phyloP scores from a whole-genome alignment of 2,888 invertebrate species.

The Tenthredo livida region DNA sequence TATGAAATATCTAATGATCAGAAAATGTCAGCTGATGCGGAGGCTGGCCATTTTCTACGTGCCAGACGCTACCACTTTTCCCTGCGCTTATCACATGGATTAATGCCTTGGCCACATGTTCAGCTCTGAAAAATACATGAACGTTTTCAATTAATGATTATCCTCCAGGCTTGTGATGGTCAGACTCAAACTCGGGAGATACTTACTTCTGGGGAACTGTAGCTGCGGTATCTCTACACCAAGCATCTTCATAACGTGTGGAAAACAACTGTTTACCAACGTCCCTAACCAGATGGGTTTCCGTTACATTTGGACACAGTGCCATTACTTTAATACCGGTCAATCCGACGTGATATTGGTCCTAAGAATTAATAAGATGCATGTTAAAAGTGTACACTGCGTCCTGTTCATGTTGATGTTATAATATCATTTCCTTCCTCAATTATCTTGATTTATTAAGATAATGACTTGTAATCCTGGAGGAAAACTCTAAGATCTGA shows the following conservation, averaged over 20 bases:
- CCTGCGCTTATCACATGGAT: conserved; percentile 84
- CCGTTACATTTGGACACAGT: conserved; percentile 86
- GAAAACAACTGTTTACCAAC: conserved; percentile 86
- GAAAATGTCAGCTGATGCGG: conserved; percentile 80
- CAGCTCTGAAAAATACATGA: conserved; percentile 81
- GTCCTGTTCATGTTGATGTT: neutral
- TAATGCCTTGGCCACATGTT: conserved; percentile 85
- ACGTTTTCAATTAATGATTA: neutral
- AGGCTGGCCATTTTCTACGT: conserved; percentile 85
- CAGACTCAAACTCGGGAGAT: neutral
- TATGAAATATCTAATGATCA: conserved; percentile 65
- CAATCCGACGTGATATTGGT: conserved; percentile 86
- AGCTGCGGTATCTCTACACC: conserved; percentile 85
- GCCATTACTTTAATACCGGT: conserved; percentile 87
- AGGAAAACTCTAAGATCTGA: neutral
- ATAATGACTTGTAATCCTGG: neutral
- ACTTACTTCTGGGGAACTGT: conserved; percentile 83
- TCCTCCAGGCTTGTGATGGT: neutral
- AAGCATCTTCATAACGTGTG: conserved; percentile 86
- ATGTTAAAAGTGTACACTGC: neutral
- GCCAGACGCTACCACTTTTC: conserved; percentile 87
- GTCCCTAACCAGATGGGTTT: conserved; percentile 83
- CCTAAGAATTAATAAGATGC: conserved; percentile 76
- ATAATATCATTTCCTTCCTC: neutral
- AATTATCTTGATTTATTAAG: neutral